Percentiles rank a stretch among this genome's conserved stretches.
phyloP scores from a whole-genome alignment of 1,140 invertebrate genomes.

The Drosophila takahashii region DNA sequence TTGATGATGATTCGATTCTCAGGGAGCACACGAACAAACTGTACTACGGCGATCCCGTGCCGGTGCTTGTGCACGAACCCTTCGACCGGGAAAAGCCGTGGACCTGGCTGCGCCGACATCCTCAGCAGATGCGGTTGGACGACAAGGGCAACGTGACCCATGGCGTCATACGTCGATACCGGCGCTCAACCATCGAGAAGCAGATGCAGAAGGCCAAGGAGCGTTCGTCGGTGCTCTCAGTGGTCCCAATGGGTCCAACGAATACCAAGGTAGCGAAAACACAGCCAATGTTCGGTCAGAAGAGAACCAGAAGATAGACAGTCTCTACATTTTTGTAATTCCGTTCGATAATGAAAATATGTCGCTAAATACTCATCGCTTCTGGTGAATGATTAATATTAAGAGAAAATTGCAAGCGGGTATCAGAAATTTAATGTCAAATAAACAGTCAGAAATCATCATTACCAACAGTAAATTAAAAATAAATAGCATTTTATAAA shows the following conservation, averaged over 20 bases:
- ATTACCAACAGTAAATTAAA: too few species aligned
- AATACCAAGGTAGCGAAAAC: too few species aligned
- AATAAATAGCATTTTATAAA: too few species aligned
- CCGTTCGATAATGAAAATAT: not conserved
- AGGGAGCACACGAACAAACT: not conserved
- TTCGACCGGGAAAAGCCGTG: conserved; percentile 11
- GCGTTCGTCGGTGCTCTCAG: not conserved
- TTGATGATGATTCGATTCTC: not conserved
- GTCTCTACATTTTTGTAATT: not conserved
- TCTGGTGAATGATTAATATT: not conserved
- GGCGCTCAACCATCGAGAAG: not conserved
- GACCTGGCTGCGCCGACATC: conserved; percentile 59
- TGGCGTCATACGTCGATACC: conserved; percentile 19
- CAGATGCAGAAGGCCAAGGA: conserved; percentile 1
- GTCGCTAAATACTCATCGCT: not conserved
- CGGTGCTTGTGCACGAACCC: conserved; percentile 40
- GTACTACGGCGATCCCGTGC: conserved; percentile 23
- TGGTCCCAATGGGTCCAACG: not conserved
- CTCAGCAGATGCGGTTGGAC: not conserved
- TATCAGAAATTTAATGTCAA: not conserved
- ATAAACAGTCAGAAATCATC: not conserved
- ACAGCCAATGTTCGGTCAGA: not conserved
- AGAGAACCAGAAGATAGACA: too few species aligned
- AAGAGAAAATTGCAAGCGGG: not conserved
- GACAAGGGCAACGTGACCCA: not conserved